Base-by-base conservation (phyloP, 1,140 invertebrate genomes). In the Scaptomyza graminum region DNA sequence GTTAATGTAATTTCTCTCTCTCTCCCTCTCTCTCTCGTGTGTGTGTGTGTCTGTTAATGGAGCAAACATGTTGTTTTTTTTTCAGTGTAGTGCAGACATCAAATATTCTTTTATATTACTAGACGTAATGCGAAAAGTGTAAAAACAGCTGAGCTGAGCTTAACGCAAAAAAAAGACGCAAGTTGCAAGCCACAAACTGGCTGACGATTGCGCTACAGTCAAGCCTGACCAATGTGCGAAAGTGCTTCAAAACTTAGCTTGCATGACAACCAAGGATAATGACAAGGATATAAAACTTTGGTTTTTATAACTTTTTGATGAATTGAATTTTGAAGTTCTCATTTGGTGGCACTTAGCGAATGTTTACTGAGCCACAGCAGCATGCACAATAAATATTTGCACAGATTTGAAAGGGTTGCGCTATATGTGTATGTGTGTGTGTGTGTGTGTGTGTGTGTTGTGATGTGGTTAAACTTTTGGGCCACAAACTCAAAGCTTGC, bases 1-100 rank as follows among this genome's bases (percentile, higher is more conserved):
- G 70, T 74, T 76, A 74, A 76, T 76, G 74, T 55, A 72, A 74
- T 76, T 76, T 74, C 64, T 57, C 41, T 51, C 37, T 46, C 15
- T 51, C 8, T 44, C 15, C 56, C 7, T 54, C 34, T 15, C 13
- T 39, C 37, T 34, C 25, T 66, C 49, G 44, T 37, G 43, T 44
- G 43, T 37, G 46, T 56, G n/a, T 43, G 37, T 22, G 13, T 16
- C 3, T 52, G 54, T 56, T 56, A 56, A 44, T 56, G 39, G 54
- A 39, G 28, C 46, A 25, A 18, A 50, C 31, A 22, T 22, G 39
- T 8, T 22, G 39, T 8, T 34, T 34, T 34, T 9, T 1, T 31
- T 5, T 6, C 28, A 31, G 28, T 1, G 3, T 31, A 31, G 5
- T 0, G 7, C 31, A 28, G 49, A 56, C 63, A 72, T 72, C 54